Base-by-base conservation (phyloP, 2,797 vertebrate species). In the Siniperca obscura region DNA sequence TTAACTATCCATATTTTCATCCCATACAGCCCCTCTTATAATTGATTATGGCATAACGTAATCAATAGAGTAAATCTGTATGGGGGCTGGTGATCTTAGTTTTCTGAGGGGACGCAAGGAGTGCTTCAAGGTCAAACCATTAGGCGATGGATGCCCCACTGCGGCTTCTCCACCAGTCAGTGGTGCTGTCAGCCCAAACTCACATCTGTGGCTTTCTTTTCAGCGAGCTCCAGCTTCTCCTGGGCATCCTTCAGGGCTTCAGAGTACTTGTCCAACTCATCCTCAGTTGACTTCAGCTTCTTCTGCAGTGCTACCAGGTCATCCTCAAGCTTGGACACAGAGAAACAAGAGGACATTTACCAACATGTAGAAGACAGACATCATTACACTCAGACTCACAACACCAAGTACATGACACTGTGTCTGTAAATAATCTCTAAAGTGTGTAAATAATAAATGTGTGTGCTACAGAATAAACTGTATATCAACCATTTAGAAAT, bases 161-260 rank as follows among this genome's bases (percentile, higher is more conserved):
- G 12, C 53, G 57, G 52, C 22, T 44, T 81, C 65, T 78, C 44
- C 67, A 68, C 65, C 30, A 55, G 19, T 40, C 19, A 60, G 13
- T 3, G 40, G 61, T 44, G 42, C 30, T 22, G 19, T 84, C n/a
- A 38, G 27, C 27, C 79, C 74, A 74, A 86, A 97, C 97, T 98
- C 96, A 99, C 98, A 91, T 99, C 98, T 71, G 97, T 94, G 93
- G 98, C 98, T 91, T 98, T 99, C 96, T 98, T 99, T 94, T 99
- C 98, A 65, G 98, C 98, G 74, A 99, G 92, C 90, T 99, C 98
- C 96, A 99, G 95, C 94, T 99, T 99, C 96, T 99, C 98, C 95
- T 99, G 98, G 89, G 98, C 98, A 94, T 99, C 98, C 96, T 99
- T 99, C 92, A 99, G 96, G 81, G 98, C 98, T 93, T 98, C 98